Base-by-base conservation (phyloP, 2,797 vertebrate genomes). In the Silurus lanzhouensis region DNA sequence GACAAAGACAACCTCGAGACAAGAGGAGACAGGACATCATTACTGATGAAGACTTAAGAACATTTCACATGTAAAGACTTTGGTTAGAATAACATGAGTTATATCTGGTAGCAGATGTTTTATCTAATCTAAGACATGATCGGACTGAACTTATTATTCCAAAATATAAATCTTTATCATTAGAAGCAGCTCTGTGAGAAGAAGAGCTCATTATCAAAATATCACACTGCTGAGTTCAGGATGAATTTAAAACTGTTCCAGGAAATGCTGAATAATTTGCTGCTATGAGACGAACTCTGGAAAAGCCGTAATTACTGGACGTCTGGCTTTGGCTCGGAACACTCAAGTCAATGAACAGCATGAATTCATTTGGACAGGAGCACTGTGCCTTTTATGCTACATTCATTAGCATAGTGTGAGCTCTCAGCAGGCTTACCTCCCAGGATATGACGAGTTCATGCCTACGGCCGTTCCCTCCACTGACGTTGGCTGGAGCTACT, bases 381-480 rank as follows among this genome's bases (percentile, higher is more conserved):
- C 38, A 31, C 52, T 79, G 72, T 72, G 82, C 44, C 68, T 84
- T 87, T 85, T 77, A 78, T 57, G 25, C 75, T 78, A 60, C 57
- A 55, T 83, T 83, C 74, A 82, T 83, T 85, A 85, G 84, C 81
- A 74, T 84, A 85, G 85, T 74, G 77, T 70, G 60, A 71, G 61
- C 55, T 68, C 82, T 22, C 85, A 2, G 67, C 64, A 89, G 84
- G 86, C 95, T 94, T 95, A 99, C 98, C 97, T 99, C 98, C 98
- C 98, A 99, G 4, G 97, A 97, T 91, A 99, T 99, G 93, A 99
- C 98, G 92, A 99, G 92, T 90, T 99, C 97, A 67, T 98, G 96
- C 86, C 97, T 90, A 80, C 97, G 97, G 90, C 98, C 98, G 15
- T 97, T 98, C 87, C 97, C 96, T 84, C 98, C 98, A 17, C 98